Base-by-base conservation (phyloP, 2,113 vertebrate species). In the Peromyscus polionotus region DNA sequence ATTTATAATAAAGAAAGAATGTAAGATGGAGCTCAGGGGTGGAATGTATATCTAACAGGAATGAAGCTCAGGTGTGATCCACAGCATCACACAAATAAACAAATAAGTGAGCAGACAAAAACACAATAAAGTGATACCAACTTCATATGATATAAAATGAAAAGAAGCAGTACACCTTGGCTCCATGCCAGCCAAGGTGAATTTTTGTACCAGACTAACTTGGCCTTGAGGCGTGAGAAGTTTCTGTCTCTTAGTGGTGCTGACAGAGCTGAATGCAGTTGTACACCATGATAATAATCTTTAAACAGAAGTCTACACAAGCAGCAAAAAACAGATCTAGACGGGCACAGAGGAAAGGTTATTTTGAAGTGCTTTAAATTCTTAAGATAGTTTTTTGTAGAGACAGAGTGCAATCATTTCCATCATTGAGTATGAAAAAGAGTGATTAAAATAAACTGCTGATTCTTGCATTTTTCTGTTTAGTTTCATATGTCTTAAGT, bases 331-430 rank as follows among this genome's bases (percentile, higher is more conserved):
- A 81, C 48, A 79, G 68, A 95, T 70, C n/a, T 77, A 83, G 48
- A 75, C 11, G 70, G 5, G 10, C 7, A 67, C 20, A 42, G 42
- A 88, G 81, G n/a, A 72, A 24, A 85, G 33, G 39, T 26, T 88
- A 79, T 26, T 92, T 79, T 7, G 36, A 93, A 95, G 13, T 45
- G 11, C 31, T 91, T 59, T 94, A 67, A 84, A 91, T 75, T 96
- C 36, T 81, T 91, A 36, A 72, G 45, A 59, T 39, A 51, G 1
- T 45, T 16, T 72, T 93, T 57, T 90, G 88, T 19, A 54, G 17
- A 86, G 9, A 2, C 1, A 89, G n/a, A 61, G 10, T 73, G 17
- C 51, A 83, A 76, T 76, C 11, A 68, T 84, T 95, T 88, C 28
- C 14, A 20, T 84, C 48, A 87, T 48, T 90, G 92, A 90, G 61